These are phyloP conservation scores for Hippocampus barbouri DNA, from an alignment of 2,113 vertebrate genomes.

Conservation along the genomic window DNA sequence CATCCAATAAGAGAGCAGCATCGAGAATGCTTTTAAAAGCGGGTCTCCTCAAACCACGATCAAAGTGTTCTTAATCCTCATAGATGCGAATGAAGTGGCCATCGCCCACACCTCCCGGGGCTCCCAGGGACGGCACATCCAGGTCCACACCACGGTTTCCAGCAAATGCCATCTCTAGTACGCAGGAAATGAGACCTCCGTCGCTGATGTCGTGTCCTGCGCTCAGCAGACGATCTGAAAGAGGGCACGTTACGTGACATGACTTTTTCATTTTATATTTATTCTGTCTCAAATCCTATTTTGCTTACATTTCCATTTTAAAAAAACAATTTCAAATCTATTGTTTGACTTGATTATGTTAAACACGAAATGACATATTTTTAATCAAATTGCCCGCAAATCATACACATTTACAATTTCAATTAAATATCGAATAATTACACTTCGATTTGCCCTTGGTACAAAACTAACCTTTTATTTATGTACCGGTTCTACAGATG, in stretches of 20 bases:
- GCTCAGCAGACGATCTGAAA: conserved; percentile 75
- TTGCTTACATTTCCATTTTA: too few species aligned
- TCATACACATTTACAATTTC: not conserved
- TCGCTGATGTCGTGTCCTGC: conserved; percentile 91
- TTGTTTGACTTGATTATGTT: too few species aligned
- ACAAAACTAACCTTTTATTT: not conserved
- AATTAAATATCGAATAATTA: not conserved
- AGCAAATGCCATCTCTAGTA: conserved; percentile 90
- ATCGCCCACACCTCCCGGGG: conserved; percentile 66
- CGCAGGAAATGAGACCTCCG: conserved; percentile 82
- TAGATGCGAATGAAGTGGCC: not conserved
- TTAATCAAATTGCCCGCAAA: too few species aligned
- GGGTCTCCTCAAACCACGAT: too few species aligned
- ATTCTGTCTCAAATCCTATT: too few species aligned
- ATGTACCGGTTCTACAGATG: not conserved
- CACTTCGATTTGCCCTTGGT: not conserved
- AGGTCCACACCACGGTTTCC: conserved; percentile 84
- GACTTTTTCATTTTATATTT: too few species aligned
- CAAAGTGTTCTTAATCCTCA: not conserved
- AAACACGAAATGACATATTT: too few species aligned
- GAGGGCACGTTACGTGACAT: not conserved
- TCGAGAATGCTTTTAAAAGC: too few species aligned
- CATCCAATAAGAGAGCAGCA: too few species aligned
- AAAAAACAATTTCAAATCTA: too few species aligned
- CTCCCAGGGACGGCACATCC: conserved; percentile 67